These are phyloP conservation scores for Hippocampus zosterae DNA, from an alignment of 2,113 vertebrate genomes.

Conservation along the genomic window DNA sequence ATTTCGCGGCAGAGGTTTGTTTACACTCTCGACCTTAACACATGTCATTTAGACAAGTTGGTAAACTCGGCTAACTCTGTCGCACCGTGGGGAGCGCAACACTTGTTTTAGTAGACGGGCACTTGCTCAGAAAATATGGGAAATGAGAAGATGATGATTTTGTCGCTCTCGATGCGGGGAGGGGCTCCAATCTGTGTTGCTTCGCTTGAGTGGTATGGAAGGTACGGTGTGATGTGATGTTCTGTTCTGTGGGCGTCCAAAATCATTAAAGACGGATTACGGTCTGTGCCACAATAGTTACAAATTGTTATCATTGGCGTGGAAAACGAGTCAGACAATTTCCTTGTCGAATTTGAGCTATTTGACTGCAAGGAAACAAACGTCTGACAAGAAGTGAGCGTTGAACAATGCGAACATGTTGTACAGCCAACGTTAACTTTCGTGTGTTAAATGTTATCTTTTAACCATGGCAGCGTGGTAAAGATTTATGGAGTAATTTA, in stretches of 20 bases:
- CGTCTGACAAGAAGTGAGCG: background rate
- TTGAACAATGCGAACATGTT: background rate
- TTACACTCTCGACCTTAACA: conserved; percentile 29
- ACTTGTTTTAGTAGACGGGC: background rate
- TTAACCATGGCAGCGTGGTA: background rate
- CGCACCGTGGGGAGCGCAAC: background rate
- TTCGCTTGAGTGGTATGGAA: background rate
- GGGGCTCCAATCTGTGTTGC: conserved; percentile 12
- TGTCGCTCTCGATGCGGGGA: background rate
- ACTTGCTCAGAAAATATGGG: conserved; percentile 1
- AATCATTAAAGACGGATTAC: background rate
- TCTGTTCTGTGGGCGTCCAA: background rate
- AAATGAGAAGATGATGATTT: conserved; percentile 10
- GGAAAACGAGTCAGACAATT: background rate
- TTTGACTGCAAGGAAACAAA: background rate
- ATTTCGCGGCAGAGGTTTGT: background rate
- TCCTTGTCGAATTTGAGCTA: background rate
- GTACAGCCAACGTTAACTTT: background rate
- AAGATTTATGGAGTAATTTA: too few relatives aligned
- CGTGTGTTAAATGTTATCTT: background rate
- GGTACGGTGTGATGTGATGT: background rate
- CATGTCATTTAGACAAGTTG: background rate
- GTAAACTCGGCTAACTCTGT: background rate
- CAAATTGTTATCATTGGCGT: background rate
- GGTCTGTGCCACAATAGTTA: background rate